These are phyloP conservation scores for Sebastes minor DNA, from an alignment of 2,797 vertebrate species.

Conservation along the genomic window DNA sequence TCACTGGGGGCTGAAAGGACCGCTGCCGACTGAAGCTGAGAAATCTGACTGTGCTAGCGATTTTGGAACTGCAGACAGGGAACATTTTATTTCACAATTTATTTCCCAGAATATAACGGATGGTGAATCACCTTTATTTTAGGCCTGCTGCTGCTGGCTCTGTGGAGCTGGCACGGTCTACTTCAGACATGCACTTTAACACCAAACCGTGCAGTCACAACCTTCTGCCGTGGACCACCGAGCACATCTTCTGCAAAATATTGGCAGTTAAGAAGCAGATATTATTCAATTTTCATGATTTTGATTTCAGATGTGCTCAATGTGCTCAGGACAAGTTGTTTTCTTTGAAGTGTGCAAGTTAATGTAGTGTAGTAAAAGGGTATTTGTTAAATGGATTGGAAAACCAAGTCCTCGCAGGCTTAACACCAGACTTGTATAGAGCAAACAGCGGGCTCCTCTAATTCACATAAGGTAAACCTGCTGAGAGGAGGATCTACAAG, in stretches of 20 bases:
- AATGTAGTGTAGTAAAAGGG: conserved; percentile 49
- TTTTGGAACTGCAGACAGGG: conserved; percentile 45
- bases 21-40: conserved; percentile 23
- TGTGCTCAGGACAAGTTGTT: conserved; percentile 4
- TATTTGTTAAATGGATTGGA: conserved; percentile 68
- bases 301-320: conserved; percentile 32
- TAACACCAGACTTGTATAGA: conserved; percentile 30
- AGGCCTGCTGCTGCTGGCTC: conserved; percentile 25
- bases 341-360: conserved; percentile 41
- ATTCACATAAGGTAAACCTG: conserved; percentile 51
- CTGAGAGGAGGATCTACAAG: conserved; percentile 34
- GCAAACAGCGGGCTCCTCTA: conserved; percentile 30
- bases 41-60: conserved; percentile 44
- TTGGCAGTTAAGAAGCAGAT: conserved; percentile 23
- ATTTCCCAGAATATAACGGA: conserved; percentile 47
- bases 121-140: conserved; percentile 64
- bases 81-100: conserved; percentile 59
- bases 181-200: conserved; percentile 26
- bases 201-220: conserved; percentile 25
- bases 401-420: conserved; percentile 45
- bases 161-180: conserved; percentile 12
- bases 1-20: conserved; percentile 42
- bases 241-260: conserved; percentile 24
- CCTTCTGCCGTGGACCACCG: conserved; percentile 19
- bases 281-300: conserved; percentile 47